phyloP scores from a whole-genome alignment of 1,140 invertebrate species.

The Phthorimaea operculella region DNA sequence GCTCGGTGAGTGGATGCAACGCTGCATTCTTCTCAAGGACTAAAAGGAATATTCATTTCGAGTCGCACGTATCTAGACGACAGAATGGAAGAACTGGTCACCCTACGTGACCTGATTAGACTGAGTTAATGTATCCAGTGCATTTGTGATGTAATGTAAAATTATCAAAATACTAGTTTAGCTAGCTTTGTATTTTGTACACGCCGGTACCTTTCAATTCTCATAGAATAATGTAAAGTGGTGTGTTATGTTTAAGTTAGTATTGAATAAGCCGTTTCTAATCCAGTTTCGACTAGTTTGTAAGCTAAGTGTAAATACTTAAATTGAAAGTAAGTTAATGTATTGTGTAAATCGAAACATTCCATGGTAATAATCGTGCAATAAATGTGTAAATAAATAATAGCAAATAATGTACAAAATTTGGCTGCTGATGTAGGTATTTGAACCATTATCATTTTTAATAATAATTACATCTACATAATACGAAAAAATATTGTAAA shows the following conservation, averaged over 20 bases:
- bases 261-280: neutral
- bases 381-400: constrained; percentile 53
- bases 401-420: constrained; percentile 40
- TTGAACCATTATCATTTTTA: too few species aligned
- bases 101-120: constrained; percentile 35
- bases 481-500: too few species aligned
- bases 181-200: constrained; percentile 24
- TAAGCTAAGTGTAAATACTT: neutral
- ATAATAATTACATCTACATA: too few species aligned
- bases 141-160: constrained; percentile 54
- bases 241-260: neutral
- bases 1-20: constrained; percentile 74
- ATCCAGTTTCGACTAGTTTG: neutral
- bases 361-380: constrained; percentile 61
- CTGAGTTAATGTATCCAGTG: constrained; percentile 30
- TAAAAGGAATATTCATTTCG: constrained; percentile 75
- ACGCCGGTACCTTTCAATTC: constrained; percentile 47
- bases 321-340: neutral
- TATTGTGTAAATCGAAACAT: constrained; percentile 35
- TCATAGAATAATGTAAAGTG: constrained; percentile 20
- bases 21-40: constrained; percentile 79
- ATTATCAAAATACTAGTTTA: constrained; percentile 34
- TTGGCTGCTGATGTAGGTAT: neutral
- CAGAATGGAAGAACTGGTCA: constrained; percentile 41
- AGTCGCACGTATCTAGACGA: constrained; percentile 64